Percentiles rank a stretch among this genome's conserved stretches.
phyloP scores from a whole-genome alignment of 2,888 invertebrate species.

The Drosophila ochracea region DNA sequence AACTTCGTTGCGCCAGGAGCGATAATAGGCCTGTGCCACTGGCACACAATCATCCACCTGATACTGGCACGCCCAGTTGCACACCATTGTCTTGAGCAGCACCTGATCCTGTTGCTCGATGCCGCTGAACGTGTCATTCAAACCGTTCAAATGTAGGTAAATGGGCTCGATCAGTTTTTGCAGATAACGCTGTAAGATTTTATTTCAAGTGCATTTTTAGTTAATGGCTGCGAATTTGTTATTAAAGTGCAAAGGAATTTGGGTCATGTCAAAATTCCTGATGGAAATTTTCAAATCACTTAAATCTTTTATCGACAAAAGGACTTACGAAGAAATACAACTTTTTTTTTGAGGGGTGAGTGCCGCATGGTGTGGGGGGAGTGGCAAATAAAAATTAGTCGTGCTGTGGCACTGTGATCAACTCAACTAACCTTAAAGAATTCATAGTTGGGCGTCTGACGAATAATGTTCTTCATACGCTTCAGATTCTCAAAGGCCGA shows the following conservation, averaged over 20 bases:
- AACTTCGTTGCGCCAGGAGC: slow-evolving; percentile 87
- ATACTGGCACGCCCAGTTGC: slow-evolving; percentile 87
- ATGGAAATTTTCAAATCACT: neutral
- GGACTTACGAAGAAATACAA: slow-evolving; percentile 70
- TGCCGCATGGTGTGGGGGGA: slow-evolving; percentile 6
- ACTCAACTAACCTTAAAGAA: slow-evolving; percentile 87
- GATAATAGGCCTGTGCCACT: slow-evolving; percentile 88
- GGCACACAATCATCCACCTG: slow-evolving; percentile 88
- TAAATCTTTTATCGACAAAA: neutral
- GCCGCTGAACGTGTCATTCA: slow-evolving; percentile 85
- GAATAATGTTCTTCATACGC: slow-evolving; percentile 87
- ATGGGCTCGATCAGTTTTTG: slow-evolving; percentile 88
- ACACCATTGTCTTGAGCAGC: slow-evolving; percentile 87
- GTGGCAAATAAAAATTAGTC: slow-evolving; percentile 49
- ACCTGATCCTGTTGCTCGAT: slow-evolving; percentile 87
- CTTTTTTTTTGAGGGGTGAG: slow-evolving; percentile 30
- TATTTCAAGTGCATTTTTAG: neutral
- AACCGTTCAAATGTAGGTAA: slow-evolving; percentile 87
- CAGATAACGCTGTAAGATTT: slow-evolving; percentile 87
- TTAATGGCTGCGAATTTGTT: neutral
- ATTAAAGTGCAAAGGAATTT: neutral
- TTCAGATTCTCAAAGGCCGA: slow-evolving; percentile 87
- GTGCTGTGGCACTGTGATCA: neutral
- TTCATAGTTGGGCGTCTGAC: slow-evolving; percentile 88
- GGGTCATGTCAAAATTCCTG: neutral